Evolutionary conservation across 2,888 invertebrate genomes (phyloP).

Genomic region (Lepidocyrtoides sp.): DNA sequence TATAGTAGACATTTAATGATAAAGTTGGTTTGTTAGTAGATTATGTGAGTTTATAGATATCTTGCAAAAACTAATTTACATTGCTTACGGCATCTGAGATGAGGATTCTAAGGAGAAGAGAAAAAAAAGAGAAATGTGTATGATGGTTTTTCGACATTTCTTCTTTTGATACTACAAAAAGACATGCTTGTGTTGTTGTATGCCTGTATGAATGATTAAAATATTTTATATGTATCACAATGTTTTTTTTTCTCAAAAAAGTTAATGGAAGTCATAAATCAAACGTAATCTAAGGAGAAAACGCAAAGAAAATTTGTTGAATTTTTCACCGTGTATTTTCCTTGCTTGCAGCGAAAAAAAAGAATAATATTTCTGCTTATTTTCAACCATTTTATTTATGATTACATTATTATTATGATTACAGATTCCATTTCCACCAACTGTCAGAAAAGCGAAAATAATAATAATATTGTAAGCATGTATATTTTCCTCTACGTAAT

Average conservation of each 20-base stretch:
- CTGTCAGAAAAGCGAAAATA: conserved; percentile 60
- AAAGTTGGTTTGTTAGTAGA: too few relatives aligned
- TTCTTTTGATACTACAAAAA: background rate
- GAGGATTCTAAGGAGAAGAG: background rate
- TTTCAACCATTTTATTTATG: conserved; percentile 29
- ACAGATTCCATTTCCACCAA: conserved; percentile 49
- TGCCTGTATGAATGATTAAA: conserved; percentile 21
- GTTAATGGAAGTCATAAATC: conserved; percentile 80
- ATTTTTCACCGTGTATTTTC: background rate
- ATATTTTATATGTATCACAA: conserved; percentile 47
- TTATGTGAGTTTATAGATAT: background rate
- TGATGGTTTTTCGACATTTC: conserved; percentile 35
- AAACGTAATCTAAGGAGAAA: conserved; percentile 63
- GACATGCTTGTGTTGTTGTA: background rate
- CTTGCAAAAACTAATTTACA: conserved; percentile 70
- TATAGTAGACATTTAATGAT: too few relatives aligned
- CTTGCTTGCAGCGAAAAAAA: conserved; percentile 30
- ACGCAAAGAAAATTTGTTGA: conserved; percentile 21
- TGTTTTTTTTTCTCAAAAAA: conserved; percentile 55
- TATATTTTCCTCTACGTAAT: conserved; percentile 45
- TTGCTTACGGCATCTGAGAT: conserved; percentile 53
- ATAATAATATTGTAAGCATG: background rate
- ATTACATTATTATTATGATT: conserved; percentile 17
- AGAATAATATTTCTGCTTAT: conserved; percentile 25
- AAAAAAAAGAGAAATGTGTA: too few relatives aligned